Base-by-base conservation (phyloP, 2,113 vertebrate species). In the Callipepla squamata region DNA sequence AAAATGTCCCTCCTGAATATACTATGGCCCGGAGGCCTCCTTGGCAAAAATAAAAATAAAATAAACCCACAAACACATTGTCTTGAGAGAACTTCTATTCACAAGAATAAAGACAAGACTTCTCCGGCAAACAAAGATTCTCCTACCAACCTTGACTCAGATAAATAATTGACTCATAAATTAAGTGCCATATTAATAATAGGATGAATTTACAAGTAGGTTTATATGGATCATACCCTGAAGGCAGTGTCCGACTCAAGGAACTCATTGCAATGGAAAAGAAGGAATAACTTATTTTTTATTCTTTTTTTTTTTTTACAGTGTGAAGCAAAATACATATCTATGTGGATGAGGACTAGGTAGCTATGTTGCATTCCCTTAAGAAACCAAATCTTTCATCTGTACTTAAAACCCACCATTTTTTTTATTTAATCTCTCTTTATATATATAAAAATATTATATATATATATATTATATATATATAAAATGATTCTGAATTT, bases 171-270 rank as follows among this genome's bases (percentile, higher is more conserved):
- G 36, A 36, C 36, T 36, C 36, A 36, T 36, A 36, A 36, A 36
- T 36, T 36, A 36, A 36, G 36, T 22, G 1, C 8, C 1, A 1
- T 58, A 14, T 7, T 9, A 51, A 30, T 13, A 28, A 2, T 32
- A 44, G 40, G 30, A 67, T 4, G 22, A 72, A 7, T 59, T 59
- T 28, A 7, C 9, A 80, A 1, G 4, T 5, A 48, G 25, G 7
- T 0, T 0, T 2, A 4, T 12, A 21, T 22, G 5, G 20, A n/a
- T 11, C 4, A 9, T 3, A 51, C 10, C 2, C 25, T 8, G 16
- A 34, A 42, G 3, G 4, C 1, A 8, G 25, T 14, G 5, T 53
- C 8, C 28, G 3, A 3, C 4, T 74, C 13, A 16, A 87, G 22
- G 40, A 80, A 16, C 0, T 38, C 6, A 12, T 6, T 13, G 28